Evolutionary conservation across 2,797 vertebrate species (phyloP).

Genomic region (Acipenser ruthenus): DNA sequence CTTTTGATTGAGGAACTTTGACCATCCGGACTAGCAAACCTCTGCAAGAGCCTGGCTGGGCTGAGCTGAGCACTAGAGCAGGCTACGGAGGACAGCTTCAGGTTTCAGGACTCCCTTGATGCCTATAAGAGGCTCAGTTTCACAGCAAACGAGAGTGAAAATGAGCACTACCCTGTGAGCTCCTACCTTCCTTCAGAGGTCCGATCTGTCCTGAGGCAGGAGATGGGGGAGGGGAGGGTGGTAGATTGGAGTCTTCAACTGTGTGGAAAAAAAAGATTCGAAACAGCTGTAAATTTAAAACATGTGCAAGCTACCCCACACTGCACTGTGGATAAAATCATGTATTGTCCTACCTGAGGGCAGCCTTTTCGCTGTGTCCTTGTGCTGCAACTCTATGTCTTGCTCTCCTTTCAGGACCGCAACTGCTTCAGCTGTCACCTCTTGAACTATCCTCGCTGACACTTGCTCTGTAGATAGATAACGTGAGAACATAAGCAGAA

Average conservation of each 20-base stretch:
- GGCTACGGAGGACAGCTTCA: background rate
- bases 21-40: too few relatives aligned
- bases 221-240: constrained; percentile 92
- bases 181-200: constrained; percentile 42
- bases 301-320: too few relatives aligned
- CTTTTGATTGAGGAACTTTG: too few relatives aligned
- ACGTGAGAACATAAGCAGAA: background rate
- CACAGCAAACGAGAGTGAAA: background rate
- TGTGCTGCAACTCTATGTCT: constrained; percentile 69
- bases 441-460: constrained; percentile 94
- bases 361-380: constrained; percentile 47
- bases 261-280: constrained; percentile 10
- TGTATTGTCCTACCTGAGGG: constrained; percentile 41
- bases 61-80: background rate
- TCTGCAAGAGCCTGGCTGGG: background rate
- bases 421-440: constrained; percentile 95
- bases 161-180: background rate
- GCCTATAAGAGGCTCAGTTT: background rate
- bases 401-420: constrained; percentile 95
- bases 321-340: too few relatives aligned
- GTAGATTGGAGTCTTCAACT: constrained; percentile 77
- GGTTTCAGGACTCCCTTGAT: too few relatives aligned
- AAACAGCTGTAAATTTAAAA: background rate
- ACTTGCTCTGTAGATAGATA: constrained; percentile 77
- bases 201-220: constrained; percentile 87